These are phyloP conservation scores for Spilogale gracilis DNA, from an alignment of 2,113 vertebrate species.

Conservation along the genomic window DNA sequence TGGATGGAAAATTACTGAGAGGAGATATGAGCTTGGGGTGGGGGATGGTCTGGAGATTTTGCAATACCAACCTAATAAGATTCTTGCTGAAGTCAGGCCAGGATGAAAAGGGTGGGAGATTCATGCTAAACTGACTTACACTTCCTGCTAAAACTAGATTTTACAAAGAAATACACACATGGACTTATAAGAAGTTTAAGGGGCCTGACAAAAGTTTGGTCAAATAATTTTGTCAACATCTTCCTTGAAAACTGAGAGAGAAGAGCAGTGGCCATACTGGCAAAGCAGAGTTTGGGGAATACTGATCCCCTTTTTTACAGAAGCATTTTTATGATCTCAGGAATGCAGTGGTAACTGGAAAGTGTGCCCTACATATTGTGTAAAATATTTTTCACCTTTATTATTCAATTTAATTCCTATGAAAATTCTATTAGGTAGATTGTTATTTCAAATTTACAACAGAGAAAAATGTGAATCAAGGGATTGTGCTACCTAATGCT, in stretches of 20 bases:
- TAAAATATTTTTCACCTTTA: background rate
- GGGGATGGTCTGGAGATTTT: background rate
- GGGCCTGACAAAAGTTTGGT: background rate
- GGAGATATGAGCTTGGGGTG: background rate
- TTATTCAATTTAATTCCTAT: constrained; percentile 39
- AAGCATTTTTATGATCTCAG: background rate
- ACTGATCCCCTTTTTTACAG: background rate
- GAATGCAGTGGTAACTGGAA: background rate
- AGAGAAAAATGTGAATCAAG: background rate
- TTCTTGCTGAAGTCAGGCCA: background rate
- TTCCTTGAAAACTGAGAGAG: background rate
- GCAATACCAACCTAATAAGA: too few species aligned
- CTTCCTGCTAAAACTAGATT: background rate
- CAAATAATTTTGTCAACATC: background rate
- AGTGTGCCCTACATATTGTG: background rate
- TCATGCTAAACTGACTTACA: background rate
- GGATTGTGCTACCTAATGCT: background rate
- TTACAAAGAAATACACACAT: background rate
- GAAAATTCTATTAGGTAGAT: background rate
- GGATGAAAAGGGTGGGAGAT: too few species aligned
- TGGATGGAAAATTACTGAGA: background rate
- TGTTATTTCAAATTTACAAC: constrained; percentile 13
- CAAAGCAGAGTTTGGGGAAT: background rate
- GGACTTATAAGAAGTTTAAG: background rate
- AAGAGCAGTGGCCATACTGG: background rate